Conservation (phyloP, 2,888 invertebrate genomes). For the Cabera pusaria region DNA sequence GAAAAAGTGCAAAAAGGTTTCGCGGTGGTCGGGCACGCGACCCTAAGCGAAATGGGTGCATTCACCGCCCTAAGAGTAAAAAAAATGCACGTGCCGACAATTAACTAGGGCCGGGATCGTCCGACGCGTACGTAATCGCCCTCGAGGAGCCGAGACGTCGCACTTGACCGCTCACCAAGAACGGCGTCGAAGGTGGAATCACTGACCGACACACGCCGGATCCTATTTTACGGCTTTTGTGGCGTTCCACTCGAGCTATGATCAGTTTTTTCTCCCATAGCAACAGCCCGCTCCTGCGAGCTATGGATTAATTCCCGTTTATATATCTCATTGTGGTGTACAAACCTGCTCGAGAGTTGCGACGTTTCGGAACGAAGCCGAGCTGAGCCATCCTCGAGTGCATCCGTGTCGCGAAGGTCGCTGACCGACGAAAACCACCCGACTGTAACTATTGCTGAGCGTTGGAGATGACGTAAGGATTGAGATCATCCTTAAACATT, state of each 20-base stretch:
- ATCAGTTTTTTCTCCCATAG: constrained; percentile 52
- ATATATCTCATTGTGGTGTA: constrained; percentile 49
- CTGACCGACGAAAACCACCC: constrained; percentile 72
- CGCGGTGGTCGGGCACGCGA: constrained; percentile 56
- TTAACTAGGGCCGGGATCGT: constrained; percentile 60
- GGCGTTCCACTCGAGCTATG: constrained; percentile 60
- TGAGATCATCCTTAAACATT: constrained; percentile 19
- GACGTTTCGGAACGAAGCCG: constrained; percentile 45
- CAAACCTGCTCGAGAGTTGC: constrained; percentile 53
- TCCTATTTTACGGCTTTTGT: constrained; percentile 45
- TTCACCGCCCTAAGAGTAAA: constrained; percentile 57
- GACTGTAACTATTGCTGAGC: constrained; percentile 46
- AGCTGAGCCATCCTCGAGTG: constrained; percentile 40
- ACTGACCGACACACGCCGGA: constrained; percentile 68
- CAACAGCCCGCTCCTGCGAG: constrained; percentile 46
- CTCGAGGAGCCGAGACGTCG: constrained; percentile 45
- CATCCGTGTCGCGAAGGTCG: constrained; percentile 70
- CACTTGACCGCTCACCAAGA: constrained; percentile 65
- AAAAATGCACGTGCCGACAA: constrained; percentile 76
- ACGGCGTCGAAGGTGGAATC: constrained; percentile 56
- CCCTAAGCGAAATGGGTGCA: constrained; percentile 54
- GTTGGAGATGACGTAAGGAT: constrained; percentile 20
- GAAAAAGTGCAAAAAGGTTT: constrained; percentile 63
- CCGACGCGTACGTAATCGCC: constrained; percentile 41
- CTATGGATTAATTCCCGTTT: constrained; percentile 43